Base-by-base conservation (phyloP, 64 coral and sea anemone genomes). In the Stichodactyla mertensii region DNA sequence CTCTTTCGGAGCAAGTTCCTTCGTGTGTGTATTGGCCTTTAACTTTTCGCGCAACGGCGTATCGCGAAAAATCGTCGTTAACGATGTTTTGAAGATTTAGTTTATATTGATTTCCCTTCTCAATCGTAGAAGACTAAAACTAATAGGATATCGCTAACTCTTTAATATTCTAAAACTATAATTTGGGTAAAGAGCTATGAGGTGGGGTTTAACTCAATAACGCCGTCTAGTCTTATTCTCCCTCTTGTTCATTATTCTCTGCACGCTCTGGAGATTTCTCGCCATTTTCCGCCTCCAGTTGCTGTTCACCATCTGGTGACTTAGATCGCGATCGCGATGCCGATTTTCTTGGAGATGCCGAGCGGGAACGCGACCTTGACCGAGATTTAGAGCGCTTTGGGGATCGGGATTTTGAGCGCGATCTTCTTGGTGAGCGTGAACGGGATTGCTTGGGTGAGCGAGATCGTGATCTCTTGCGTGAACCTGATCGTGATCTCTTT, bases 371-470 rank as follows among this genome's bases (percentile, higher is more conserved):
- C 31, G 87, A 87, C 54, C 64, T 69, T 51, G 95, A 94, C 22
- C 77, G 83, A 6, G 92, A 98, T 67, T 87, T 85, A 1, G 94
- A 97, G 22, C 79, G 87, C 16, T 55, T 86, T 19, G 87, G 92
- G 16, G 89, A 89, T 85, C 74, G 79, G 4, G 95, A 98, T 9
- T 89, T 91, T 82, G 95, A 98, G 57, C 80, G 89, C 15, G 69
- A 74, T 74, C 69, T 67, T 3, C 77, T 83, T 57, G 54, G 54
- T 5, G 87, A 89, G n/a, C 83, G 85, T 16, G 89, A 90, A 5
- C 67, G 54, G 8, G 88, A 90, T 51, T 66, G 62, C 66, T 28
- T 84, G 52, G 88, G 91, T 9, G 86, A 92, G 20, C 67, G 93
- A 0, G 93, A 95, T 52, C 91, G 61, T 14, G 78, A 88, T 51